phyloP scores from a whole-genome alignment of 2,113 vertebrate genomes.

The Pomatorhinus ruficollis region DNA sequence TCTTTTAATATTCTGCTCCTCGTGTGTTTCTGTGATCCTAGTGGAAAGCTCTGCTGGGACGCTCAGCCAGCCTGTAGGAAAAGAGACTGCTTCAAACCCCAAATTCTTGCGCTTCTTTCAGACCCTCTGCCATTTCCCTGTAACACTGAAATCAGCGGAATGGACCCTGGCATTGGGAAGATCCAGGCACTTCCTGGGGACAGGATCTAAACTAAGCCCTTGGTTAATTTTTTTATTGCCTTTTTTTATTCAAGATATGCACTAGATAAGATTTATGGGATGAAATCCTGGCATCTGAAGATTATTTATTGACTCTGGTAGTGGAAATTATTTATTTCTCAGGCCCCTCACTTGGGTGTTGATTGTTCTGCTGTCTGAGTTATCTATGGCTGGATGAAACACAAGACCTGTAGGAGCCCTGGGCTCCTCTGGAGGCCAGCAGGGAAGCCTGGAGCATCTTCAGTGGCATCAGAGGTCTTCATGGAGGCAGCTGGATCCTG shows the following conservation, averaged over 20 bases:
- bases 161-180: not conserved
- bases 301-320: not conserved
- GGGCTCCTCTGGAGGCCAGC: not conserved
- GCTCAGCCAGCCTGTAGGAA: accelerated
- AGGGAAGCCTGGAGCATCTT: not conserved
- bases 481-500: not conserved
- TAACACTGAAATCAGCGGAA: not conserved
- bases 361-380: not conserved
- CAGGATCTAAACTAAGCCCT: not conserved
- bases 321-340: not conserved
- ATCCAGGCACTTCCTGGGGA: not conserved
- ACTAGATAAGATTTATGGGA: not conserved
- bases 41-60: not conserved
- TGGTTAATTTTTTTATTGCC: not conserved
- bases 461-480: not conserved
- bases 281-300: not conserved
- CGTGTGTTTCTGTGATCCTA: not conserved
- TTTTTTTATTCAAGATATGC: not conserved
- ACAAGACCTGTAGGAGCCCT: not conserved
- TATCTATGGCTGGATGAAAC: not conserved
- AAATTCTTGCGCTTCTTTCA: not conserved
- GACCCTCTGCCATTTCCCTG: not conserved
- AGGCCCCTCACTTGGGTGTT: not conserved
- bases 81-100: not conserved
- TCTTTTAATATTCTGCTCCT: not conserved